Evolutionary conservation across 2,113 vertebrate species (phyloP).

Genomic region (Rissa tridactyla): DNA sequence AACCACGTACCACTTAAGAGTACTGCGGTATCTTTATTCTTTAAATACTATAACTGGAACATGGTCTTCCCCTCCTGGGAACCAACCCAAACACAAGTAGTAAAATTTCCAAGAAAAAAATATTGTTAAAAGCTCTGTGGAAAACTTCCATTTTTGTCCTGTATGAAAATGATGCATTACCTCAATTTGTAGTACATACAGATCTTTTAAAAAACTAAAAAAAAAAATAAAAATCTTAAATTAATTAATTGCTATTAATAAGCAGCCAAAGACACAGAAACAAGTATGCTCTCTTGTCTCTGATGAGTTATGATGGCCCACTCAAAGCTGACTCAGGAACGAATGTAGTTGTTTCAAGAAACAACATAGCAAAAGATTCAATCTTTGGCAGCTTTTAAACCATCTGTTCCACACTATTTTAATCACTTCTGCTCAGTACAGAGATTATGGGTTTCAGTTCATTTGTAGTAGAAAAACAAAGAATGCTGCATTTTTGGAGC

Average conservation of each 20-base stretch:
- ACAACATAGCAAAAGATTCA: conserved; percentile 41
- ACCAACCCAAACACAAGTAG: neutral
- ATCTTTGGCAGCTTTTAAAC: conserved; percentile 49
- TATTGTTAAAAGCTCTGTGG: neutral
- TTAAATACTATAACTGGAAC: neutral
- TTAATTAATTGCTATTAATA: neutral
- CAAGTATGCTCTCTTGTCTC: neutral
- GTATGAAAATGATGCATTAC: neutral
- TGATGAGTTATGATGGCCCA: neutral
- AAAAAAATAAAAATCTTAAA: neutral
- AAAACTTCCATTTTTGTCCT: neutral
- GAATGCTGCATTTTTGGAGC: conserved; percentile 2
- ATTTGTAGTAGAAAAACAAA: conserved; percentile 47
- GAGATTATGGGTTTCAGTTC: conserved; percentile 38
- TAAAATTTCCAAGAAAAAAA: neutral
- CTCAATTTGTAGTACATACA: neutral
- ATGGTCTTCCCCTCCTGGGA: neutral
- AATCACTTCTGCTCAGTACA: conserved; percentile 32
- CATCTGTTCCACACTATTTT: conserved; percentile 59
- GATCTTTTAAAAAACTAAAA: neutral
- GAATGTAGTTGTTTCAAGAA: conserved; percentile 24
- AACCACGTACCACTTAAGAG: neutral
- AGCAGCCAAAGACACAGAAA: conserved; percentile 1
- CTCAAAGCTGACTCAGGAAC: conserved; percentile 46
- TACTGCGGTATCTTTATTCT: neutral